Percentiles rank a stretch among this genome's conserved stretches.
Conservation (phyloP, 2,888 invertebrate species). For the Athetis lepigone region DNA sequence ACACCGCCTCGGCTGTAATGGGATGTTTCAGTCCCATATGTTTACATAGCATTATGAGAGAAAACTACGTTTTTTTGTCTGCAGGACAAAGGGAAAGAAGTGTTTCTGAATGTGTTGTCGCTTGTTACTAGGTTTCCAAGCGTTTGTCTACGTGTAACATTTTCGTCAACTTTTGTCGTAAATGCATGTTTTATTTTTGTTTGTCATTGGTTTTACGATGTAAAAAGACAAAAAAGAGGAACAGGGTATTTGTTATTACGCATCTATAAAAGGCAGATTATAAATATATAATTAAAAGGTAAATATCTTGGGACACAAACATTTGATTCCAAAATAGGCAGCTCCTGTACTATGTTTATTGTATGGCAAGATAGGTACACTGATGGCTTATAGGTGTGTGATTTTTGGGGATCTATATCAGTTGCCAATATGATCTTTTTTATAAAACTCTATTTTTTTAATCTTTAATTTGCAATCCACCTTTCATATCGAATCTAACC, state of each 20-base stretch:
- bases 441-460: too few species aligned
- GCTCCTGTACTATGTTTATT: too few species aligned
- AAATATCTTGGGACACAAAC: too few species aligned
- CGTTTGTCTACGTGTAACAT: not conserved
- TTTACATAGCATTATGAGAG: constrained; percentile 60
- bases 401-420: not conserved
- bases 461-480: not conserved
- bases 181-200: not conserved
- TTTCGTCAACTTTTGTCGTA: constrained; percentile 5
- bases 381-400: too few species aligned
- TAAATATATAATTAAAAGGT: too few species aligned
- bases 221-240: too few species aligned
- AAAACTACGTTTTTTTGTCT: constrained; percentile 53
- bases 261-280: too few species aligned
- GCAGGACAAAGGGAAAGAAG: constrained; percentile 36
- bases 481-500: not conserved
- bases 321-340: too few species aligned
- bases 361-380: too few species aligned
- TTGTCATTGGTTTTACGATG: not conserved
- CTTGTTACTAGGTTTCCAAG: constrained; percentile 29
- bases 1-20: constrained; percentile 64
- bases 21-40: constrained; percentile 63
- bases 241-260: too few species aligned
- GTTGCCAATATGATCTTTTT: not conserved
- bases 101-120: constrained; percentile 29